Percentiles rank a stretch among this genome's conserved stretches.
Evolutionary conservation across 2,888 invertebrate genomes (phyloP).

Genomic region (Pterobdella sp.): DNA sequence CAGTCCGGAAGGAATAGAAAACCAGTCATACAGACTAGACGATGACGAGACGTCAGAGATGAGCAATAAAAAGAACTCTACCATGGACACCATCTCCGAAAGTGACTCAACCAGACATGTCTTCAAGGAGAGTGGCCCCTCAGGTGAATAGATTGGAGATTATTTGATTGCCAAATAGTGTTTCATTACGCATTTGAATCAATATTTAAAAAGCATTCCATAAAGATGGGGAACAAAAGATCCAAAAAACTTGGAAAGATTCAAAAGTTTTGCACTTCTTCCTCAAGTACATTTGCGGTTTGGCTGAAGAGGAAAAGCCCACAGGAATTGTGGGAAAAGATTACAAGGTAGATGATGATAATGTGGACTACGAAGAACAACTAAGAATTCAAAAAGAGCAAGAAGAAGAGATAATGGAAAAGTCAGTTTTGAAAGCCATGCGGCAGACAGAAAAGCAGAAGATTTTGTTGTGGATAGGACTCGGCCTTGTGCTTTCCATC

Average conservation of each 20-base stretch:
- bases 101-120: background rate
- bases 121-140: background rate
- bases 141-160: background rate
- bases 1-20: background rate
- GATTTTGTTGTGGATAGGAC: constrained; percentile 24
- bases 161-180: too few relatives aligned
- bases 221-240: too few relatives aligned
- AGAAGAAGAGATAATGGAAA: constrained; percentile 20
- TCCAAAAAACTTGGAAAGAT: background rate
- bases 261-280: constrained; percentile 13
- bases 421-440: constrained; percentile 27
- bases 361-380: constrained; percentile 5
- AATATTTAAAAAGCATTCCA: too few relatives aligned
- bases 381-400: constrained; percentile 18
- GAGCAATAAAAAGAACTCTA: background rate
- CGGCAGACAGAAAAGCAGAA: constrained; percentile 30
- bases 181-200: too few relatives aligned
- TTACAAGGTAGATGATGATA: constrained; percentile 13
- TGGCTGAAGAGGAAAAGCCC: background rate
- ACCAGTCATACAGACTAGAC: background rate
- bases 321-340: background rate
- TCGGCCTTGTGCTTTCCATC: constrained; percentile 30
- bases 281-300: constrained; percentile 31
- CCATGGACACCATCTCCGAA: background rate
- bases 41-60: background rate